These are phyloP conservation scores for Colostygia pectinataria DNA, from an alignment of 2,888 invertebrate species.

Conservation along the genomic window DNA sequence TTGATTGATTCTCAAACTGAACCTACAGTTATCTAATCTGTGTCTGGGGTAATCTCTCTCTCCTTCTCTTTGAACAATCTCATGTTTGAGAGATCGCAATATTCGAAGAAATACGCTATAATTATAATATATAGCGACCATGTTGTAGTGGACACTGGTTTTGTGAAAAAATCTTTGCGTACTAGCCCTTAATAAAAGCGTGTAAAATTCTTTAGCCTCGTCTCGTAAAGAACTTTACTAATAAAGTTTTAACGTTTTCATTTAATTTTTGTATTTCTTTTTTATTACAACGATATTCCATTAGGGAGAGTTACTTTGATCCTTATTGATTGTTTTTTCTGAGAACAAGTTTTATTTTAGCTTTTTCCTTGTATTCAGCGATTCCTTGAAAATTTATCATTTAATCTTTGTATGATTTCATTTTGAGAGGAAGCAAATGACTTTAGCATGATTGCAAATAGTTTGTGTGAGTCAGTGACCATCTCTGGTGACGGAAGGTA, in stretches of 20 bases:
- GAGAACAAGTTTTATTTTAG: not conserved
- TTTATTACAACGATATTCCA: not conserved
- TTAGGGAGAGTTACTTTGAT: slow-evolving; percentile 1
- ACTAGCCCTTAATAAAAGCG: no score
- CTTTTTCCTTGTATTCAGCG: slow-evolving; percentile 11
- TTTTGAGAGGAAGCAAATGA: not conserved
- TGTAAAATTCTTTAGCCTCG: not conserved
- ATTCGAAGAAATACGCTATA: no score
- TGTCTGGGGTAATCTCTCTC: no score
- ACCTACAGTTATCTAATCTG: no score
- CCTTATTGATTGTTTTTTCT: slow-evolving; percentile 3
- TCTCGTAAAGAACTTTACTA: not conserved
- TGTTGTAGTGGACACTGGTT: no score
- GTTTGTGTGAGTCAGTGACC: no score
- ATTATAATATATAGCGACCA: not conserved
- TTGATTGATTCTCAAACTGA: no score
- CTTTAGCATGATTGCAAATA: no score
- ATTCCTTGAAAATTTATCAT: slow-evolving; percentile 1
- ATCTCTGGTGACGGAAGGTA: no score
- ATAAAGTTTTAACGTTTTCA: not conserved
- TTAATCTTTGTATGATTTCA: not conserved
- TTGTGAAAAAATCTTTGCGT: no score
- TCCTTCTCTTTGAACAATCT: no score
- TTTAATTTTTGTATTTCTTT: not conserved
- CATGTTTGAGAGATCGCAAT: no score